A percentile compares a stretch with the other conserved stretches of the same genome.
These are phyloP conservation scores for Syncerus caffer DNA, from an alignment of 2,797 vertebrate genomes.

Conservation along the genomic window DNA sequence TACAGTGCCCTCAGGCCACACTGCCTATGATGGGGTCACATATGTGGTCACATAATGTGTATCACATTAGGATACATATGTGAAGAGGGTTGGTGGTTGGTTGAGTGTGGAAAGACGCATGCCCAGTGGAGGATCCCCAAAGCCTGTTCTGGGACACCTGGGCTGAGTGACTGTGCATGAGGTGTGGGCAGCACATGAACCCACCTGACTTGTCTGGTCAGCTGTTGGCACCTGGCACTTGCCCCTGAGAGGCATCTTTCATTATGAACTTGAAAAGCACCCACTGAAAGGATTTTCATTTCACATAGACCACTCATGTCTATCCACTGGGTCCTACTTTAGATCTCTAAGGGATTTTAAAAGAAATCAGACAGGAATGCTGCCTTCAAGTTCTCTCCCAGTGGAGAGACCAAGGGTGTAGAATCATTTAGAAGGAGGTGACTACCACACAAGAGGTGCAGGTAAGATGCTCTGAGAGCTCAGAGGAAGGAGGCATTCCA, in stretches of 20 bases:
- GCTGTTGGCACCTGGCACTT: fast-evolving
- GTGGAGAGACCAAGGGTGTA: not conserved
- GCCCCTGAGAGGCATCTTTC: not conserved
- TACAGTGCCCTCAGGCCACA: not conserved
- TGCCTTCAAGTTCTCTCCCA: too few relatives aligned
- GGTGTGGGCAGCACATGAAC: not conserved
- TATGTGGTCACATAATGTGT: too few relatives aligned
- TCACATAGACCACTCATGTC: not conserved
- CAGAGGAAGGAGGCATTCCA: not conserved
- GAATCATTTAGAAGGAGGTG: not conserved
- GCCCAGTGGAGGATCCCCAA: too few relatives aligned
- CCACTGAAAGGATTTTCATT: not conserved
- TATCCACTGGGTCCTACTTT: not conserved
- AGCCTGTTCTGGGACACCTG: not conserved
- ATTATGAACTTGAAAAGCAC: not conserved
- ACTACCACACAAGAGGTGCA: not conserved
- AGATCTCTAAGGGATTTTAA: not conserved
- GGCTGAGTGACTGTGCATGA: not conserved
- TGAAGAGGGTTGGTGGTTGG: not conserved
- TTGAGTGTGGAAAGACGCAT: not conserved
- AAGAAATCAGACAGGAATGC: not conserved
- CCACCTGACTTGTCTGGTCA: not conserved
- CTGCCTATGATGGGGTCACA: fast-evolving
- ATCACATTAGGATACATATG: not conserved
- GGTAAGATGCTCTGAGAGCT: not conserved